phyloP scores from a whole-genome alignment of 2,888 invertebrate genomes.

The Pseudococcus longispinus region DNA sequence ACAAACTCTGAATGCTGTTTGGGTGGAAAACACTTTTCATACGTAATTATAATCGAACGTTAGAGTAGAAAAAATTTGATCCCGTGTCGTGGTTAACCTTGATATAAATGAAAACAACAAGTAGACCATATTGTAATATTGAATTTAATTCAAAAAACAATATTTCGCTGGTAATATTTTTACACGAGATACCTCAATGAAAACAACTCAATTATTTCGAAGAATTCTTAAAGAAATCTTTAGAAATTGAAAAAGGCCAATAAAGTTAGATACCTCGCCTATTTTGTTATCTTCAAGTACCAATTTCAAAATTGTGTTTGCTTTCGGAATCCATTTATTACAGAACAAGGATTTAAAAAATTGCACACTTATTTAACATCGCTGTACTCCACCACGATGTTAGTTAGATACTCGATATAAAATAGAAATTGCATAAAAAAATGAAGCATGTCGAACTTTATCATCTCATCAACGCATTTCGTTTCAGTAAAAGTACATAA shows the following conservation, averaged over 20 bases:
- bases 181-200: neutral
- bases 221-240: neutral
- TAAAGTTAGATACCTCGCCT: neutral
- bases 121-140: neutral
- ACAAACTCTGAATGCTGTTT: neutral
- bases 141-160: neutral
- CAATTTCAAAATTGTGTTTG: neutral
- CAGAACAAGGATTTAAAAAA: neutral
- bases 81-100: neutral
- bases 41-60: neutral
- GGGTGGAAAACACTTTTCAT: neutral
- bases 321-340: neutral
- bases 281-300: neutral
- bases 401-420: too few species aligned
- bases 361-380: neutral
- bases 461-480: neutral
- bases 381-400: neutral
- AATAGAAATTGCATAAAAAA: neutral
- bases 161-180: neutral
- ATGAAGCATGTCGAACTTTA: neutral
- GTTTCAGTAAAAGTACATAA: neutral
- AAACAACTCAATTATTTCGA: neutral
- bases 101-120: neutral
- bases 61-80: neutral
- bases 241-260: conserved; percentile 49